Conservation (phyloP, 1,140 invertebrate species). For the Macrosteles quadrilineatus region DNA sequence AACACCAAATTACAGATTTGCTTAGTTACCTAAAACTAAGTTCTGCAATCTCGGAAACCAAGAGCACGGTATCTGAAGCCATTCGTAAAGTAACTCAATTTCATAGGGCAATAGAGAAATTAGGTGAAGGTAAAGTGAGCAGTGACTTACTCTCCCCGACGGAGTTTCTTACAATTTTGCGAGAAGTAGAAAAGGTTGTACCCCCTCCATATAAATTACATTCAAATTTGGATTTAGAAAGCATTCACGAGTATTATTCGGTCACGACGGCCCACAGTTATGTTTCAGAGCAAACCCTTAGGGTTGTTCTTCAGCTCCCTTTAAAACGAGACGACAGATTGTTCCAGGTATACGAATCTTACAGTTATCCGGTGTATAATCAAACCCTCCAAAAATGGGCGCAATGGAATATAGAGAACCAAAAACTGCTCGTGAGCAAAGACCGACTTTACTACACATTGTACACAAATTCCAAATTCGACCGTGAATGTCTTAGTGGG, state of each 20-base stretch:
- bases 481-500: not conserved
- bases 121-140: not conserved
- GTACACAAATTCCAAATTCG: not conserved
- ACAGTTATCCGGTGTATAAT: not conserved
- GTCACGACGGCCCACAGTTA: not conserved
- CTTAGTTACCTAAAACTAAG: no score
- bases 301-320: not conserved
- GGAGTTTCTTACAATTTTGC: not conserved
- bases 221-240: not conserved
- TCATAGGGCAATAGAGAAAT: not conserved
- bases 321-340: not conserved
- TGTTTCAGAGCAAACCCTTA: not conserved
- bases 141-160: not conserved
- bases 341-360: not conserved
- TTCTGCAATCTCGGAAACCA: no score
- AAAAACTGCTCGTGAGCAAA: not conserved
- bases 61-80: not conserved
- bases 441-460: not conserved
- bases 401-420: not conserved
- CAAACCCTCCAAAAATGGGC: not conserved
- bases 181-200: not conserved
- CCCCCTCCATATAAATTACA: not conserved
- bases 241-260: not conserved
- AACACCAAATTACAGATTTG: no score
- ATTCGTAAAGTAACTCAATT: not conserved